These are phyloP conservation scores for Ptychobarbus kaznakovi DNA, from an alignment of 2,797 vertebrate species.

Conservation along the genomic window DNA sequence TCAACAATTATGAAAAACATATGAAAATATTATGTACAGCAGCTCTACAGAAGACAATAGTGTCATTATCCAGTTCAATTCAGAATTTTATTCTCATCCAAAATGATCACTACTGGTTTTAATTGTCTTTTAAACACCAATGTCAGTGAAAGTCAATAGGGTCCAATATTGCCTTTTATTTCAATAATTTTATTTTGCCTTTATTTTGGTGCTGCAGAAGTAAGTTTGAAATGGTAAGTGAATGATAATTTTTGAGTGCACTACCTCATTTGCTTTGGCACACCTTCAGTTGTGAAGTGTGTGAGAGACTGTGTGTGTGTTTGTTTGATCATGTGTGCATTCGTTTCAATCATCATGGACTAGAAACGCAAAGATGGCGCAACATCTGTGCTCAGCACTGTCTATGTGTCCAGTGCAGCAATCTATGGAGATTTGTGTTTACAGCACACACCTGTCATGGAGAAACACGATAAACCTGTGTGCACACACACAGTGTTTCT, in stretches of 20 bases:
- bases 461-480: conserved; percentile 41
- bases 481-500: conserved; percentile 19
- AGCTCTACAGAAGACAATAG: not conserved
- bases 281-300: not conserved
- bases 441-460: conserved; percentile 41
- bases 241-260: not conserved
- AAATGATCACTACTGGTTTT: not conserved
- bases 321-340: not conserved
- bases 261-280: not conserved
- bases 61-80: not conserved
- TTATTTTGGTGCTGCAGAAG: not conserved
- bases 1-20: not conserved
- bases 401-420: conserved; percentile 31
- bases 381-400: not conserved
- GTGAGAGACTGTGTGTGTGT: not conserved
- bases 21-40: not conserved
- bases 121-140: not conserved
- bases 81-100: not conserved
- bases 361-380: not conserved
- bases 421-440: conserved; percentile 47
- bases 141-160: not conserved
- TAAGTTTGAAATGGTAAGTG: not conserved
- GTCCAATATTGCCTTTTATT: not conserved
- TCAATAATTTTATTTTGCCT: too few species aligned
- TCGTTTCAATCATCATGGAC: conserved; percentile 6